Conservation (phyloP, 2,113 vertebrate species). For the Mormoops blainvillei region DNA sequence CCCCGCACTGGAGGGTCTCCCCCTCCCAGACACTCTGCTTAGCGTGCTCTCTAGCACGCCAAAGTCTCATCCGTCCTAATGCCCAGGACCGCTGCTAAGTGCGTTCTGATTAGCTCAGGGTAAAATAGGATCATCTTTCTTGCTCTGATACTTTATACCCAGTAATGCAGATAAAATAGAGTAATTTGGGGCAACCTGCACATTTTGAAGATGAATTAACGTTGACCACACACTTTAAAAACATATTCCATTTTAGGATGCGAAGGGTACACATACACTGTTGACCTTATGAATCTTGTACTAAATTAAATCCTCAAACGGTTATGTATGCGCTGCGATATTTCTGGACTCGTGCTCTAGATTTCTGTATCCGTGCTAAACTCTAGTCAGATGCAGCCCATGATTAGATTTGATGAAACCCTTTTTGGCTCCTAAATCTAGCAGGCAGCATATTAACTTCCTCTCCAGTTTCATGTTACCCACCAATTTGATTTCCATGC, state of each 20-base stretch:
- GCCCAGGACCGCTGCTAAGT: neutral
- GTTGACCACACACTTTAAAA: neutral
- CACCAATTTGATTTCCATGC: neutral
- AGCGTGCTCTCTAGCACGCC: too few species aligned
- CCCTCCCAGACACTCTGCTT: neutral
- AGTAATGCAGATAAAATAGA: neutral
- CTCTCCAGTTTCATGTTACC: neutral
- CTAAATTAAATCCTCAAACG: neutral
- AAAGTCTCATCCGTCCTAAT: neutral
- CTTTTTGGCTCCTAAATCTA: neutral
- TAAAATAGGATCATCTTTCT: neutral
- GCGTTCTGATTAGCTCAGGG: neutral
- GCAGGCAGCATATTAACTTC: neutral
- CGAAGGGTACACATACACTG: neutral
- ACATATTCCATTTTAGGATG: neutral
- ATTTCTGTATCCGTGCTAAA: neutral
- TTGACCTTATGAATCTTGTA: neutral
- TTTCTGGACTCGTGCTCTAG: neutral
- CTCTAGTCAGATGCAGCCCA: neutral
- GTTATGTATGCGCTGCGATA: neutral
- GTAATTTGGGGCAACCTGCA: neutral
- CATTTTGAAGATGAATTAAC: conserved; percentile 2
- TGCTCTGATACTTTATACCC: neutral
- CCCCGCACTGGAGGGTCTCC: too few species aligned
- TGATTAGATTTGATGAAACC: neutral